Evolutionary conservation across 37 sponge, comb jelly and placozoan species (phyloP), one percentile per base, ranked within the genome.

Genomic region (Tethya wilhelma): DNA sequence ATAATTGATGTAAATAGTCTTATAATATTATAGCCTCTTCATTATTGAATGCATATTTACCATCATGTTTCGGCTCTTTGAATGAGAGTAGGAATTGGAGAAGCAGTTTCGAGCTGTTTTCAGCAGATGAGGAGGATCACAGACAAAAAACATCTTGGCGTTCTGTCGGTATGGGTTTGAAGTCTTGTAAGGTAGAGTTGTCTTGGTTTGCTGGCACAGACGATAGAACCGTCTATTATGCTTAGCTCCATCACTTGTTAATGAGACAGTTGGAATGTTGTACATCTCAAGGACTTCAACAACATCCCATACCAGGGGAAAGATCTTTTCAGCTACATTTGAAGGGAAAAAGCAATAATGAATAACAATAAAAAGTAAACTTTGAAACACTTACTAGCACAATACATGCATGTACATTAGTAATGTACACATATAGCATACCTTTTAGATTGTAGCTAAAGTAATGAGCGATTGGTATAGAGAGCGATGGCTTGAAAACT

Each of bases 401-500:
- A 14, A 14, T 19, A 19, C 9, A 19, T 19, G 53, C 14, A 49
- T 49, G 14, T 49, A 49, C 14, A 49, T 19, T 49, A 19, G 14
- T 49, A 49, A 19, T 19, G 53, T 19, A 49, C 14, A 14, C 9
- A n/a, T n/a, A 8, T 12, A 7, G 28, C 7, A 6, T 60, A 23
- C 63, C 63, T n/a, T 12, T 26, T 8, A 60, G 28, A n/a, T 12
- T 8, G 7, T 7, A n/a, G 7, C 20, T 60, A 26, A 23, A 23
- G 28, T 76, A 76, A 0, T 38, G 29, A n/a, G 77, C 77, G 8
- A 76, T 42, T 22, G 42, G 20, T 20, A 69, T 28, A 19, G 70
- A 38, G 20, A 69, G 42, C n/a, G 79, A 67, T 3, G 79, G 78
- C 56, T 64, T 78, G 65, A 64, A 78, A 34, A 78, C 46, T 5